These are phyloP conservation scores for Sthenelais limicola DNA, from an alignment of 2,888 invertebrate genomes.

Conservation along the genomic window DNA sequence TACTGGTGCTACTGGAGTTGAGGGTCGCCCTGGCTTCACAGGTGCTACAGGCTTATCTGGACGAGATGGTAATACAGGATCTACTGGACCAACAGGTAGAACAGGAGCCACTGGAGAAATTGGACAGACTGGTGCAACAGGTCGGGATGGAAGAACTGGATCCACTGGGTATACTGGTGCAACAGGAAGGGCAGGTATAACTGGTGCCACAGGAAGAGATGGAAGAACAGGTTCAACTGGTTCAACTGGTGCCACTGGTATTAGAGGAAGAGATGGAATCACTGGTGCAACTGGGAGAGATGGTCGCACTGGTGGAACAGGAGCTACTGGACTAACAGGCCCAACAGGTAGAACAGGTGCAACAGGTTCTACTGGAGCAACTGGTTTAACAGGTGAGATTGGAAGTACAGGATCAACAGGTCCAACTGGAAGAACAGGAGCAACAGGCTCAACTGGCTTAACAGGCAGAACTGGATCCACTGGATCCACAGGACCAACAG, in stretches of 20 bases:
- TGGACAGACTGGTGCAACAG: slow-evolving; percentile 80
- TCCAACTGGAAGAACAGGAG: slow-evolving; percentile 42
- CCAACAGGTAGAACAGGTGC: slow-evolving; percentile 32
- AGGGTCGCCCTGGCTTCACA: slow-evolving; percentile 33
- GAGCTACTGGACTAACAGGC: slow-evolving; percentile 37
- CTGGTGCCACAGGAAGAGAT: slow-evolving; percentile 48
- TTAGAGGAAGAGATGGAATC: slow-evolving; percentile 73
- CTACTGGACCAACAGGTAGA: slow-evolving; percentile 41
- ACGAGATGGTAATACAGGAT: slow-evolving; percentile 75
- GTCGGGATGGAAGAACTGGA: slow-evolving; percentile 70
- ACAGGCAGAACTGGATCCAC: slow-evolving; percentile 43
- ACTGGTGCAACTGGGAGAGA: slow-evolving; percentile 53
- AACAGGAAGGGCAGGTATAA: slow-evolving; percentile 46
- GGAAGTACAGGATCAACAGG: slow-evolving; percentile 35
- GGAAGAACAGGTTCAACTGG: slow-evolving; percentile 45
- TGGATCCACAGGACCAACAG: slow-evolving; percentile 33
- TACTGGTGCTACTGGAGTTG: slow-evolving; percentile 42
- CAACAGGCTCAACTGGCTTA: neutral
- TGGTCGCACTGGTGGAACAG: slow-evolving; percentile 80
- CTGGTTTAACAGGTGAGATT: slow-evolving; percentile 22
- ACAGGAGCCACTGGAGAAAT: slow-evolving; percentile 67
- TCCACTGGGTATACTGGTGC: slow-evolving; percentile 40
- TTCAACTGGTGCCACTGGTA: slow-evolving; percentile 39
- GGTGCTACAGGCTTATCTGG: slow-evolving; percentile 36
- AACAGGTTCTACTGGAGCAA: slow-evolving; percentile 21